Percentiles rank a stretch among this genome's conserved stretches.
phyloP scores from a whole-genome alignment of 2,113 vertebrate species.

The Orthochromis indermauri region DNA sequence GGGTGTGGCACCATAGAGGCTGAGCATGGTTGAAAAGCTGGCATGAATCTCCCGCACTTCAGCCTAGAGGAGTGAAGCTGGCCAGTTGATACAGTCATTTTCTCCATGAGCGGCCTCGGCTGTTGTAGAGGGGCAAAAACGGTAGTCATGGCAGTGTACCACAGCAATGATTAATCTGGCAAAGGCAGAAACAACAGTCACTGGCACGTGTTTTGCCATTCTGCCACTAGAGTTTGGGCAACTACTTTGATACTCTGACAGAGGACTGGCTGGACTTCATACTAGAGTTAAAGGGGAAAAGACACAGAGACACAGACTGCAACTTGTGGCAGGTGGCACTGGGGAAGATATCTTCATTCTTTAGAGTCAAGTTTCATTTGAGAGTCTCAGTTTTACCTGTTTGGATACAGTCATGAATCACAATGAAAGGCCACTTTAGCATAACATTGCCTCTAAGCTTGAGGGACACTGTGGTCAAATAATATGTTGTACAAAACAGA shows the following conservation, averaged over 20 bases:
- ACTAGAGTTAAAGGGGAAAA: not conserved
- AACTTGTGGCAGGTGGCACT: not conserved
- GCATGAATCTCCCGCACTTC: not conserved
- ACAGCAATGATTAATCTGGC: constrained; percentile 10
- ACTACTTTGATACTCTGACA: not conserved
- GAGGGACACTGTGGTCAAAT: not conserved
- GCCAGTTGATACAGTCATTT: not conserved
- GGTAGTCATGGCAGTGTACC: not conserved
- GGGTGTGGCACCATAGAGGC: not conserved
- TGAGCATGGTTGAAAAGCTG: not conserved
- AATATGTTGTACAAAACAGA: not conserved
- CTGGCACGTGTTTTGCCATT: not conserved
- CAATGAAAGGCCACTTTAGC: not conserved
- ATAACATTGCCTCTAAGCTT: not conserved
- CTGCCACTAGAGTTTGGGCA: not conserved
- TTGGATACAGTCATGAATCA: not conserved
- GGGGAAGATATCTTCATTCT: not conserved
- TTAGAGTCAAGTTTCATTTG: not conserved
- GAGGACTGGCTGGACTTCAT: not conserved
- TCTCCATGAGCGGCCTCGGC: constrained; percentile 4
- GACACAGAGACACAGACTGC: not conserved
- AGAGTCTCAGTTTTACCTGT: not conserved
- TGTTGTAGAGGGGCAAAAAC: not conserved
- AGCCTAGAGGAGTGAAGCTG: not conserved
- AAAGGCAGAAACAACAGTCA: not conserved